Base-by-base conservation (phyloP, 2,888 invertebrate genomes). In the Baccha elongata region DNA sequence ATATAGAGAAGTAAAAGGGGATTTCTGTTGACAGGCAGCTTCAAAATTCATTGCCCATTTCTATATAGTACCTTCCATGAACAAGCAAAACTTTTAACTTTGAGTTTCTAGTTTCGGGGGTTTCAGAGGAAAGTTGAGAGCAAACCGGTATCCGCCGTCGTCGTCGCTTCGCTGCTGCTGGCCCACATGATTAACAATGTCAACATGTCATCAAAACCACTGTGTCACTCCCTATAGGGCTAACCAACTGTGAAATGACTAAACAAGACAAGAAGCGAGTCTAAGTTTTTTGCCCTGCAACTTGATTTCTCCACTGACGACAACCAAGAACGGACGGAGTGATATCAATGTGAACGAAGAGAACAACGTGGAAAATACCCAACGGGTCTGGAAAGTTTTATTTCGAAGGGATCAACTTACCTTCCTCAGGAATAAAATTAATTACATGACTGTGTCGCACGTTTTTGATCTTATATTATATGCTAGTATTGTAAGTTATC, bases 171-270 rank as follows among this genome's bases (percentile, higher is more conserved):
- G 6, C 21, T 68, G 35, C n/a, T n/a, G n/a, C n/a, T 35, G 55
- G 46, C 69, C 64, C 65, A 81, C 58, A 81, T 75, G 75, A 75
- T 72, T 83, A 76, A 76, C 81, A 76, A 67, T 76, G 83, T 68
- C 76, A 72, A 55, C 60, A 72, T 67, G 81, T 83, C 76, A 71
- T 72, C 67, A 62, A 76, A 76, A 76, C 62, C 81, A 48, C 71
- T 55, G 53, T 42, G 75, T 50, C 55, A 68, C n/a, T 64, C 55
- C 72, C 72, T 68, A 83, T 64, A 64, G 76, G 67, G 26, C 72
- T 64, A 76, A 72, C 83, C 83, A 76, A 83, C 83, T 76, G 83
- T 72, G 40, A 81, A 81, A 81, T 75, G 46, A 74, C 64, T 74
- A 42, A 69, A 74, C 53, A 69, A 55, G 40, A 42, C 42, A 42